Conservation (phyloP, 2,797 vertebrate genomes). For the Mionectes olivaceus region DNA sequence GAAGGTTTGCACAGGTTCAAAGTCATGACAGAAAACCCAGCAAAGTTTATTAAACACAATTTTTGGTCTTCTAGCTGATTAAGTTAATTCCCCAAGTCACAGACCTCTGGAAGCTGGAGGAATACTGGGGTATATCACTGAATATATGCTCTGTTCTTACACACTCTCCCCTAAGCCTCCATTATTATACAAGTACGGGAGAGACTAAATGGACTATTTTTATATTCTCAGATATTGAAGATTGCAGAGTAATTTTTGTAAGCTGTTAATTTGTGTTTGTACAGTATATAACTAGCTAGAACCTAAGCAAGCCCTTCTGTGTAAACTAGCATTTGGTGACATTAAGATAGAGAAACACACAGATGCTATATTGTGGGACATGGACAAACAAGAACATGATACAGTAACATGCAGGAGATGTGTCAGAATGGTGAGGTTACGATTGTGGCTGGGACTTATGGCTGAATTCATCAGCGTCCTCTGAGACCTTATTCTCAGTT, state of each 20-base stretch:
- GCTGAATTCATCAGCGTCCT: background rate
- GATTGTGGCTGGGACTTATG: background rate
- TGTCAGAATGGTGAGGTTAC: background rate
- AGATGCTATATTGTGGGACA: constrained; percentile 15
- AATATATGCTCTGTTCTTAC: background rate
- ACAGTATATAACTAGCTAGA: constrained; percentile 29
- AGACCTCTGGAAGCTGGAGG: background rate
- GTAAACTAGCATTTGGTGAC: constrained; percentile 63
- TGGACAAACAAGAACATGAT: constrained; percentile 49
- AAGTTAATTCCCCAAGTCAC: background rate
- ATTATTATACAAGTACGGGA: background rate
- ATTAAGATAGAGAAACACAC: constrained; percentile 62
- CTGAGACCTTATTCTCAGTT: background rate
- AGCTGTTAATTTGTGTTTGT: constrained; percentile 56
- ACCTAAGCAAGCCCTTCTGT: constrained; percentile 32
- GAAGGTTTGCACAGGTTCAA: background rate
- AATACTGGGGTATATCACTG: background rate
- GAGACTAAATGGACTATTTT: background rate
- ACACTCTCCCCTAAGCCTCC: background rate
- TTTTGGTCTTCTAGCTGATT: background rate
- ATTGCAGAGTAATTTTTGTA: constrained; percentile 10
- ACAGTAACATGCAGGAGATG: background rate
- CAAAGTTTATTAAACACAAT: background rate
- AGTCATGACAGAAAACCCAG: background rate
- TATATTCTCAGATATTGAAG: background rate